Conservation (phyloP, 2,113 vertebrate species). For the Lamprotornis superbus region DNA sequence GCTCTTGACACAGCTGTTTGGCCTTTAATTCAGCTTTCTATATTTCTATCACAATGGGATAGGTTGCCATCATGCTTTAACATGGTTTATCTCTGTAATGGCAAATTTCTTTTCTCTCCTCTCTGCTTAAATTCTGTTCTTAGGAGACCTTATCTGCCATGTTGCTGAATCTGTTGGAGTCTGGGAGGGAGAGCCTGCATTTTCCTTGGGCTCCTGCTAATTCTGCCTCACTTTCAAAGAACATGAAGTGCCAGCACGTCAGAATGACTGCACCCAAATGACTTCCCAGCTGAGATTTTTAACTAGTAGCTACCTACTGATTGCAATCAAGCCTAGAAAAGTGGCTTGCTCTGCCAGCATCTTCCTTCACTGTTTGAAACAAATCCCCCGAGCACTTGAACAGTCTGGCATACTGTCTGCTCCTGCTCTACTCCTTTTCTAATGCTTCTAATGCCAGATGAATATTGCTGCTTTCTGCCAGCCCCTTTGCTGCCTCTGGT, state of each 20-base stretch:
- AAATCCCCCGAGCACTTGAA: not conserved
- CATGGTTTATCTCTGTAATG: not conserved
- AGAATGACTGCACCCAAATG: not conserved
- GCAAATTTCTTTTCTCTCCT: not conserved
- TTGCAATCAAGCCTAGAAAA: not conserved
- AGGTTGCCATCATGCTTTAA: constrained; percentile 12
- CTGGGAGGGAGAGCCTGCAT: not conserved
- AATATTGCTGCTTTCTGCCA: not conserved
- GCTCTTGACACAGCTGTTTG: not conserved
- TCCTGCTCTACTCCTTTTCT: not conserved
- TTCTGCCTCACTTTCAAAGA: not conserved
- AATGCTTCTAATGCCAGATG: not conserved
- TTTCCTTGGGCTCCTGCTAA: not conserved
- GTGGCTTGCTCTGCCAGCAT: not conserved
- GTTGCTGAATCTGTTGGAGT: not conserved
- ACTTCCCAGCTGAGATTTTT: constrained; percentile 26
- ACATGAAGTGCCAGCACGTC: not conserved
- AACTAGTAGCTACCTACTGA: not conserved
- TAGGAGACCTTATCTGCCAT: not conserved
- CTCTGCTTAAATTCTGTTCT: not conserved
- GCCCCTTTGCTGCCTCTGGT: not conserved
- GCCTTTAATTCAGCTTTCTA: not conserved
- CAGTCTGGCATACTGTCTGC: not conserved
- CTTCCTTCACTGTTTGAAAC: not conserved
- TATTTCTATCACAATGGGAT: not conserved